Percentiles rank a stretch among this genome's conserved stretches.
Evolutionary conservation across 2,113 vertebrate species (phyloP).

Genomic region (Bos taurus): ARS-UCD2.0 NC_037342.1:57459001-57459500

Average conservation of each 20-base stretch:
- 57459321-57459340: rapidly evolving
- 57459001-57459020: neutral
- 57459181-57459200: neutral
- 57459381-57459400: neutral
- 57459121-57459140: neutral
- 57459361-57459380: neutral
- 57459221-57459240: neutral
- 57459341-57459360: neutral
- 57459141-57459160: neutral
- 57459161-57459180: neutral
- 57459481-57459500: neutral
- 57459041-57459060: neutral
- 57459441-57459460: neutral
- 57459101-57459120: neutral
- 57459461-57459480: neutral
- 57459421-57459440: neutral
- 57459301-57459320: neutral
- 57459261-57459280: neutral
- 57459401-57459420: neutral
- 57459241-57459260: neutral
- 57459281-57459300: neutral
- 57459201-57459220: neutral
- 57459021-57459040: neutral
- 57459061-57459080: constrained; percentile 20
- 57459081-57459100: neutral